Evolutionary conservation across 2,888 invertebrate genomes (phyloP).

Genomic region (Anodontia alba): DNA sequence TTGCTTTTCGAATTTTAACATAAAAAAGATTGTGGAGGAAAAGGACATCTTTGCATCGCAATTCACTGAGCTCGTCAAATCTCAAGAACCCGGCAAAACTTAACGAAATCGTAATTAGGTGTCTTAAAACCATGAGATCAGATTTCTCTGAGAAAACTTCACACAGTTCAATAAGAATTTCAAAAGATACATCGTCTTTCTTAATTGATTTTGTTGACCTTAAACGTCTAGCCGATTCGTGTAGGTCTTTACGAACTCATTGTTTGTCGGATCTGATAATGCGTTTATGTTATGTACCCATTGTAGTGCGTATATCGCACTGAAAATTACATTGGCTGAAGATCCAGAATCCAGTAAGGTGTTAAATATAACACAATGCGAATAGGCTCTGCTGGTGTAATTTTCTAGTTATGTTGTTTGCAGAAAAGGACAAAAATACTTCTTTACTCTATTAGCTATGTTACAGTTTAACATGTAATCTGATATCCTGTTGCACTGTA

Average conservation of each 20-base stretch:
- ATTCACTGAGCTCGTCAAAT: too few species aligned
- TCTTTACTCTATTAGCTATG: neutral
- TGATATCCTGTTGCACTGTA: neutral
- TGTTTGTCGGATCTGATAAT: neutral
- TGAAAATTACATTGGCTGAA: neutral
- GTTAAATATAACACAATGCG: neutral
- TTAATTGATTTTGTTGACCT: too few species aligned
- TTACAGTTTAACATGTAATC: neutral
- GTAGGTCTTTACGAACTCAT: neutral
- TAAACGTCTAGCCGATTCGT: too few species aligned
- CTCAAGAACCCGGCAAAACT: too few species aligned
- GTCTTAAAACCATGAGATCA: too few species aligned
- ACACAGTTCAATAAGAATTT: too few species aligned
- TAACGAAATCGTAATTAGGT: too few species aligned
- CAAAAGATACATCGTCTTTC: too few species aligned
- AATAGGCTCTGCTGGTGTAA: neutral
- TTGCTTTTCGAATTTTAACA: too few species aligned
- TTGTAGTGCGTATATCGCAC: neutral
- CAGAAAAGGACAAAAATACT: neutral
- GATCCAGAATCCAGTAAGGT: neutral
- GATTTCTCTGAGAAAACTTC: too few species aligned
- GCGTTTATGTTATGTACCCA: neutral
- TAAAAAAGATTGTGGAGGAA: too few species aligned
- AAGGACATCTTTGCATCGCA: too few species aligned
- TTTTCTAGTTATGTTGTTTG: neutral